Base-by-base conservation (phyloP, 2,888 invertebrate species). In the Gisinianus flammeolus region DNA sequence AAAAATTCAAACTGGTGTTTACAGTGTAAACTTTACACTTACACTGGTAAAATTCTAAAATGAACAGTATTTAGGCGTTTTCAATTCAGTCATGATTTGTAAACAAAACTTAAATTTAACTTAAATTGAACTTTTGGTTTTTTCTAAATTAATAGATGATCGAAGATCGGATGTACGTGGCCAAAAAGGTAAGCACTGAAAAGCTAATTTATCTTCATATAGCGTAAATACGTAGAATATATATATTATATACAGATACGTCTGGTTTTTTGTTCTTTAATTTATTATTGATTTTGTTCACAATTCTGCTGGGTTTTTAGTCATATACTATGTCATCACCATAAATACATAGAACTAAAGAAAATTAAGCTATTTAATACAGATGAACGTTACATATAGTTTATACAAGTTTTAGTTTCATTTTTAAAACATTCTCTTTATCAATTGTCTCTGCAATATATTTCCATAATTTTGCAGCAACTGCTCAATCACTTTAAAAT, bases 181-280 rank as follows among this genome's bases (percentile, higher is more conserved):
- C 8, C 68, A 68, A 24, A 68, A 68, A 68, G 68, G 68, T 68
- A 68, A 68, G 68, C 68, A 33, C 24, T 44, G 44, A 68, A 12
- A 31, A 68, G 0, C 3, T 26, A 22, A 16, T 22, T 44, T 68
- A 12, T 33, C 33, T n/a, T 30, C 2, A 12, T n/a, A n/a, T n/a
- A n/a, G n/a, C n/a, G n/a, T n/a, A n/a, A n/a, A n/a, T n/a, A n/a
- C n/a, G n/a, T n/a, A n/a, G n/a, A n/a, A n/a, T n/a, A n/a, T n/a
- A n/a, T n/a, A n/a, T n/a, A n/a, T n/a, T n/a, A n/a, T n/a, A n/a
- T n/a, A n/a, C n/a, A n/a, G n/a, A n/a, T n/a, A n/a, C n/a, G n/a
- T n/a, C n/a, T n/a, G n/a, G n/a, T n/a, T n/a, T n/a, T n/a, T n/a
- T n/a, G n/a, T n/a, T n/a, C n/a, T n/a, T n/a, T n/a, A n/a, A n/a